Percentiles rank a stretch among this genome's conserved stretches.
These are phyloP conservation scores for Recurvirostra avosetta DNA, from an alignment of 2,113 vertebrate species.

Conservation along the genomic window DNA sequence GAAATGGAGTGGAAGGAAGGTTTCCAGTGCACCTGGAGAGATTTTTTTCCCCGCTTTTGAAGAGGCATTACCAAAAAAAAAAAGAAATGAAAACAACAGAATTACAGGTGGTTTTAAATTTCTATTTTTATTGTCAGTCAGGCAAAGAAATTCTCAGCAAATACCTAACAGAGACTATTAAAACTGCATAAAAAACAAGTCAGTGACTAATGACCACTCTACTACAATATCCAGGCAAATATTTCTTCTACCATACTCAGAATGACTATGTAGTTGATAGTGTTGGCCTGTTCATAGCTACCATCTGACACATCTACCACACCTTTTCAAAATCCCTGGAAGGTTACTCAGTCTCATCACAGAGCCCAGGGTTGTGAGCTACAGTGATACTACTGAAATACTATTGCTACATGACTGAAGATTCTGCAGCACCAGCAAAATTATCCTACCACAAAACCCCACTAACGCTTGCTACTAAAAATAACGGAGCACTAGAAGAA, in stretches of 20 bases:
- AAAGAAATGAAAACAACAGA: neutral
- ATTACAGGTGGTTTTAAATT: neutral
- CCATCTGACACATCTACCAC: neutral
- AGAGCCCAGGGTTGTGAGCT: neutral
- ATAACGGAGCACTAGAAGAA: neutral
- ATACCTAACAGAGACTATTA: neutral
- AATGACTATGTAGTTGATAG: neutral
- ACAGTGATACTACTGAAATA: neutral
- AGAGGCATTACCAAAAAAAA: accelerated
- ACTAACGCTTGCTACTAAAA: neutral
- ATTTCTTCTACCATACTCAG: neutral
- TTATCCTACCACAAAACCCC: neutral
- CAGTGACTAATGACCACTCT: neutral
- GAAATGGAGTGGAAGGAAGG: neutral
- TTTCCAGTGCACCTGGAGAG: neutral
- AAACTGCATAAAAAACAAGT: neutral
- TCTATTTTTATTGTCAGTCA: slow-evolving; percentile 38
- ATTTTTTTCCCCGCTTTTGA: neutral
- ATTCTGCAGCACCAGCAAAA: slow-evolving; percentile 2
- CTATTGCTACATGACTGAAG: neutral
- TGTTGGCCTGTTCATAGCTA: neutral
- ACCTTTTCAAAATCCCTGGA: neutral
- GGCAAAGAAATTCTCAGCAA: slow-evolving; percentile 5
- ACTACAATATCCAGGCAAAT: neutral
- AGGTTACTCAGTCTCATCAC: neutral